Evolutionary conservation across 2,888 invertebrate species (phyloP), one percentile per base, ranked within the genome.

Genomic region (Mimumesa dahlbomi): DNA sequence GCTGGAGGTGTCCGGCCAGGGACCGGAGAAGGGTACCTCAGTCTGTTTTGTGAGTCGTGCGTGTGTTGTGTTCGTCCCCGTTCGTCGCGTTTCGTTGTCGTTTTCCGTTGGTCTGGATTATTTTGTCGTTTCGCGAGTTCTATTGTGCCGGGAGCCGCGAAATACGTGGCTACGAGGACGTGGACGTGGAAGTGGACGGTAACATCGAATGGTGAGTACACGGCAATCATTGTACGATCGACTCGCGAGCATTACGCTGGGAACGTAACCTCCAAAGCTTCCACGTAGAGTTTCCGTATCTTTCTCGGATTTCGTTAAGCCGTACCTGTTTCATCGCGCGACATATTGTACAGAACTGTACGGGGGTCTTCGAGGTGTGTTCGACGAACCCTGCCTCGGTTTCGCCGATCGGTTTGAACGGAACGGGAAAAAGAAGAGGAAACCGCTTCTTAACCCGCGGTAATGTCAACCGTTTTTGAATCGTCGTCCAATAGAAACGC

Each of bases 31-130:
- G n/a, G n/a, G n/a, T n/a, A 74, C 75, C 66, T 82, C 81, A 84
- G 85, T 85, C 83, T 84, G 83, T 85, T 84, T 84, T 81, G 79
- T 85, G 82, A 79, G 78, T 76, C 65, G 80, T 82, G 79, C 59
- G 80, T 74, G 84, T 79, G 73, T 75, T 69, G 75, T 82, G 72
- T 68, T 73, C 62, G 73, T 72, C 62, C 54, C 54, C 40, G 63
- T 21, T 11, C n/a, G 63, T 71, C 63, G 70, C 48, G 56, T 72
- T 67, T 43, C 25, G 63, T 61, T 62, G 19, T 31, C n/a, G 16
- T 59, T 38, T 66, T 66, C 59, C 29, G 43, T 68, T 62, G 7
- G n/a, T 48, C 16, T 42, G 19, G 29, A 13, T 62, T 61, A 52
- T 48, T 25, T 52, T n/a, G 46, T 56, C 19, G 46, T 53, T n/a